These are phyloP conservation scores for Apotomis capreana DNA, from an alignment of 2,888 invertebrate species.

Conservation along the genomic window DNA sequence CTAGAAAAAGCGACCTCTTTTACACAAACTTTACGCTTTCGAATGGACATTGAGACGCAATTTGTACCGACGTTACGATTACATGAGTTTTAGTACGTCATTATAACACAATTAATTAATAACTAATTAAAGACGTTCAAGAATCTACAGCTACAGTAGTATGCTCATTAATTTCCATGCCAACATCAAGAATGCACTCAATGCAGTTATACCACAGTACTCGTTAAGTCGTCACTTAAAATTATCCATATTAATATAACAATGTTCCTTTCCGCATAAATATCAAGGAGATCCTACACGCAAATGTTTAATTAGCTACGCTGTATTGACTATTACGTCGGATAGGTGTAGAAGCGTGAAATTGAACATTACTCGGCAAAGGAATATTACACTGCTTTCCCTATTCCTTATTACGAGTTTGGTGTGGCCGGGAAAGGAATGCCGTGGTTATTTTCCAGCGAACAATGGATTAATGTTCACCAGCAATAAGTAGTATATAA, in stretches of 20 bases:
- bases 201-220: not conserved
- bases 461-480: conserved; percentile 16
- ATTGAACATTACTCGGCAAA: conserved; percentile 9
- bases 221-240: not conserved
- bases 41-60: too few relatives aligned
- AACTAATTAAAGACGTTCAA: too few relatives aligned
- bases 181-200: not conserved
- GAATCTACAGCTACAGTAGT: too few relatives aligned
- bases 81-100: too few relatives aligned
- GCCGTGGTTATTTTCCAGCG: conserved; percentile 8
- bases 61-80: too few relatives aligned
- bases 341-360: conserved; percentile 21
- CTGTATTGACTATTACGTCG: conserved; percentile 21
- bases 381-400: not conserved
- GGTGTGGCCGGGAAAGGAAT: conserved; percentile 13
- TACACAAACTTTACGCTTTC: too few relatives aligned
- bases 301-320: conserved; percentile 15
- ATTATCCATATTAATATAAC: not conserved
- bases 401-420: conserved; percentile 1
- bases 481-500: not conserved
- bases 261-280: conserved; percentile 17
- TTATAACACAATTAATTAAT: too few relatives aligned
- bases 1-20: too few relatives aligned
- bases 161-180: not conserved
- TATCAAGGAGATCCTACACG: conserved; percentile 10